Conservation (phyloP, 2,797 vertebrate species). For the Pseudochromis fuscus region DNA sequence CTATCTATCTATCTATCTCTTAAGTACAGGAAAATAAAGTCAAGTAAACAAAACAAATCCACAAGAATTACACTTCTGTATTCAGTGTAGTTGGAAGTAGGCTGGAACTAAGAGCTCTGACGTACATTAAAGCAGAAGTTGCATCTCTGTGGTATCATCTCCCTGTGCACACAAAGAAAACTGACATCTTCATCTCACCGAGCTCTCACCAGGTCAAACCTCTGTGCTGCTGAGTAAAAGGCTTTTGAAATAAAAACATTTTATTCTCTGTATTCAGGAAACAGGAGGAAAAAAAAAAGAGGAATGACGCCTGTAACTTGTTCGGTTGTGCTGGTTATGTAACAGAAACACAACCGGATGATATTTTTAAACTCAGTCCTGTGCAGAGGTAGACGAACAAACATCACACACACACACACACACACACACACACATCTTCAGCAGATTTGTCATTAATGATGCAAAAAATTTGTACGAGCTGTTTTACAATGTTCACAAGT, state of each 20-base stretch:
- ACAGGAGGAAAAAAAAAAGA: not conserved
- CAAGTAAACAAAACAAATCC: no score
- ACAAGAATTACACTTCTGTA: no score
- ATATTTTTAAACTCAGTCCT: constrained; percentile 66
- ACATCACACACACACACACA: constrained; percentile 42
- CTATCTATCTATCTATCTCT: no score
- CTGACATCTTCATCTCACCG: not conserved
- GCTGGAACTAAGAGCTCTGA: not conserved
- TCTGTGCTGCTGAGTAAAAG: not conserved
- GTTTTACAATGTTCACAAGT: constrained; percentile 27
- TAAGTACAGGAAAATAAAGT: no score
- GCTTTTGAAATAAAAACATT: not conserved
- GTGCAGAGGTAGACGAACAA: constrained; percentile 32
- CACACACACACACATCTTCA: constrained; percentile 42
- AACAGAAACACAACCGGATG: constrained; percentile 36
- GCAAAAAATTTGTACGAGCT: constrained; percentile 28
- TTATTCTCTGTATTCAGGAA: not conserved
- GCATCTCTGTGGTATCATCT: not conserved
- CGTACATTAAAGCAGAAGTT: not conserved
- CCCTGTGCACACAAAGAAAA: not conserved
- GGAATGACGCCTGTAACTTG: not conserved
- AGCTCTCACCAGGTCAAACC: constrained; percentile 14
- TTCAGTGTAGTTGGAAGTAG: no score
- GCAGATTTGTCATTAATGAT: constrained; percentile 45
- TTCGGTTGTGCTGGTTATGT: constrained; percentile 19